Conservation (phyloP, 2,888 invertebrate species). For the Hydriomena furcata region DNA sequence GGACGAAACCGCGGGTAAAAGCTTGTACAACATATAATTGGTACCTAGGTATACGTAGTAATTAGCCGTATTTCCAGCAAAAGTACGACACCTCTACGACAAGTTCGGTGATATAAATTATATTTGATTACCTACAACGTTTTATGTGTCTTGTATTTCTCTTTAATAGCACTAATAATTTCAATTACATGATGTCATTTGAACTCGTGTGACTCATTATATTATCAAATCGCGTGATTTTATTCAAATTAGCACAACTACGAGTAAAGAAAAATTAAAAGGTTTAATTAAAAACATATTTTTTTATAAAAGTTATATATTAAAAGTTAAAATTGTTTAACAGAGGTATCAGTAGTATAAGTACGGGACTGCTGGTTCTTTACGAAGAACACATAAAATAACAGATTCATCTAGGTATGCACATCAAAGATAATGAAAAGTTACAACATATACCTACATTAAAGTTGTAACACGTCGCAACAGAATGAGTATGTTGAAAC, state of each 20-base stretch:
- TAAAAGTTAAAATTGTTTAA: too few species aligned
- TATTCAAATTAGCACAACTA: background rate
- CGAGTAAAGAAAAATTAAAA: too few species aligned
- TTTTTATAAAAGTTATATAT: too few species aligned
- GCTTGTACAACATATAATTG: too few species aligned
- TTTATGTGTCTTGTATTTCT: constrained; percentile 5
- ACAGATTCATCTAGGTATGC: background rate
- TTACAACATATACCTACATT: background rate
- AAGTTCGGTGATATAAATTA: background rate
- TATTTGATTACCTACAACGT: background rate
- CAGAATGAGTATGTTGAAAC: constrained; percentile 7
- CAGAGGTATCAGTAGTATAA: too few species aligned
- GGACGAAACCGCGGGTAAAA: too few species aligned
- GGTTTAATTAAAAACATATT: too few species aligned
- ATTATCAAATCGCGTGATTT: background rate
- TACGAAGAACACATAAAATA: background rate
- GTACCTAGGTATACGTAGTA: too few species aligned
- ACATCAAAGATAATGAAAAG: constrained; percentile 2
- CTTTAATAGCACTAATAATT: constrained; percentile 2
- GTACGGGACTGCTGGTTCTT: too few species aligned
- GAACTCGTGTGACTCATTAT: constrained; percentile 1
- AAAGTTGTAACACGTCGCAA: background rate
- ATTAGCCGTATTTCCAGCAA: background rate
- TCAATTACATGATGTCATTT: constrained; percentile 9
- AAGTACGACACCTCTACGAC: background rate